Percentiles rank a stretch among this genome's conserved stretches.
phyloP scores from a whole-genome alignment of 2,113 vertebrate genomes.

The Mormoops blainvillei region DNA sequence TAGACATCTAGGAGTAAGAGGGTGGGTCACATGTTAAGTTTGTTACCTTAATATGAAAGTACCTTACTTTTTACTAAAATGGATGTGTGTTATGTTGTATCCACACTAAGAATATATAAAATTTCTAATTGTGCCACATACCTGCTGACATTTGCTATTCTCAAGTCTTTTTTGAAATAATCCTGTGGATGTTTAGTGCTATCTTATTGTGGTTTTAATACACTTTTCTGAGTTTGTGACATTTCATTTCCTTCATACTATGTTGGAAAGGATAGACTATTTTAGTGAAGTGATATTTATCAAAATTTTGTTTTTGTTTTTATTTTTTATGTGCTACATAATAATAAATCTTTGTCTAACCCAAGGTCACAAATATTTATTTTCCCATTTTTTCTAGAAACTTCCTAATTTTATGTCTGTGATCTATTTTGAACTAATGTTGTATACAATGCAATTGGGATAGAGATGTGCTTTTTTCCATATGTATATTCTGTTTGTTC shows the following conservation, averaged over 20 bases:
- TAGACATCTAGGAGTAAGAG: not conserved
- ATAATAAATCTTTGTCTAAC: not conserved
- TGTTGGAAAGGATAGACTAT: not conserved
- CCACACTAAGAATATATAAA: not conserved
- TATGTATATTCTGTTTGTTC: not conserved
- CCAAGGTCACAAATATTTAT: not conserved
- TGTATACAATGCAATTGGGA: not conserved
- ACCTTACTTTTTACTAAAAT: not conserved
- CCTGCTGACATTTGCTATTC: not conserved
- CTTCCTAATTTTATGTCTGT: not conserved
- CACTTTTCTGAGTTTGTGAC: not conserved
- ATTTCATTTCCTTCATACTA: not conserved
- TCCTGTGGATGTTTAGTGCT: not conserved
- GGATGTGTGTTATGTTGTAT: not conserved
- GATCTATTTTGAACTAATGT: not conserved
- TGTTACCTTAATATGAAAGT: not conserved
- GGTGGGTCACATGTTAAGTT: not conserved
- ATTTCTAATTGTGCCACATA: not conserved
- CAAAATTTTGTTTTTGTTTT: not conserved
- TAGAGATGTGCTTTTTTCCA: not conserved
- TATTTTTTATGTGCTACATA: not conserved
- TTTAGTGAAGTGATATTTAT: not conserved
- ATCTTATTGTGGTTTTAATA: not conserved
- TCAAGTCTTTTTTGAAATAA: not conserved
- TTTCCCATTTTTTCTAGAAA: not conserved